Conservation (phyloP, 2,797 vertebrate species). For the Acanthurus lineatus region DNA sequence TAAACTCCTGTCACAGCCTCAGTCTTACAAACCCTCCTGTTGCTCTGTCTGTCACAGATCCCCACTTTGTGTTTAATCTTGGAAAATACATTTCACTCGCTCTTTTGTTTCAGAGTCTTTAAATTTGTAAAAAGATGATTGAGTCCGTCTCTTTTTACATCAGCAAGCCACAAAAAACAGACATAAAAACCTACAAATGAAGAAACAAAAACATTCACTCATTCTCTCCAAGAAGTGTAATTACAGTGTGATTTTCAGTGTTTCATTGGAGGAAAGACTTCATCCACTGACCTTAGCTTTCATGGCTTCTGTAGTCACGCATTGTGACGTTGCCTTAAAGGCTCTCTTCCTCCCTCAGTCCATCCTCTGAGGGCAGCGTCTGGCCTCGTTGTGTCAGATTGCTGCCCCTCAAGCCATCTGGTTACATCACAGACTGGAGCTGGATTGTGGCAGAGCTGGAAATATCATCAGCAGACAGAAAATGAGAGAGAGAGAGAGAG, state of each 20-base stretch:
- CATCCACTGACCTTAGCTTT: slow-evolving; percentile 59
- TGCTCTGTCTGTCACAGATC: slow-evolving; percentile 53
- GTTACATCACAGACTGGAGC: slow-evolving; percentile 51
- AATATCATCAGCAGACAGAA: slow-evolving; percentile 38
- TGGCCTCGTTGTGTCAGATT: slow-evolving; percentile 69
- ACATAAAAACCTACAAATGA: background rate
- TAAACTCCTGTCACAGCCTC: slow-evolving; percentile 63
- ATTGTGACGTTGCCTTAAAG: slow-evolving; percentile 55
- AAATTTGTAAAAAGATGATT: background rate
- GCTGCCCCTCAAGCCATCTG: slow-evolving; percentile 57
- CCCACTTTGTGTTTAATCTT: slow-evolving; percentile 21
- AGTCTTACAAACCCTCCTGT: slow-evolving; percentile 25
- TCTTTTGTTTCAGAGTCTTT: background rate
- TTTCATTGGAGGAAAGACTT: slow-evolving; percentile 28
- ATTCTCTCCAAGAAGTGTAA: background rate
- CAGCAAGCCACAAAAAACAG: background rate
- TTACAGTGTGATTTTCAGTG: background rate
- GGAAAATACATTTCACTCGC: slow-evolving; percentile 2
- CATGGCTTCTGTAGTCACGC: slow-evolving; percentile 34
- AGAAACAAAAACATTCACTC: background rate
- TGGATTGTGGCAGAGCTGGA: slow-evolving; percentile 34
- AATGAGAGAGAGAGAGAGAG: background rate
- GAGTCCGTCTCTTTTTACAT: background rate
- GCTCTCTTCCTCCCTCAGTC: slow-evolving; percentile 8
- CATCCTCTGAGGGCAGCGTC: slow-evolving; percentile 54